Evolutionary conservation across 37 sponge, comb jelly and placozoan species (phyloP), one percentile per base, ranked within the genome.

Genomic region (Diacarnus erythraeanus): DNA sequence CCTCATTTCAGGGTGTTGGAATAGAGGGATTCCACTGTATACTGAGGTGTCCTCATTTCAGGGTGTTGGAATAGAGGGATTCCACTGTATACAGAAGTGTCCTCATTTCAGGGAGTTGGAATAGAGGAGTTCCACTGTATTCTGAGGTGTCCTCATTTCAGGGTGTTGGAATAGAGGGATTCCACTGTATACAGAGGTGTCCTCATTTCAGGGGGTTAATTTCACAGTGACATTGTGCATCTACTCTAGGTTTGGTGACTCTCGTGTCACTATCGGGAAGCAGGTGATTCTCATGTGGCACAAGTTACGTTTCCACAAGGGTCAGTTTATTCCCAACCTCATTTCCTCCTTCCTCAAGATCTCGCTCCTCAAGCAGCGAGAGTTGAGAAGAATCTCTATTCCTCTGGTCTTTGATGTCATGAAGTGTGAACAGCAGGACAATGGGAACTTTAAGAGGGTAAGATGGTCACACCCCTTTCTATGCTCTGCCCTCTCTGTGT

Each of bases 161-260:
- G n/a, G n/a, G n/a, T n/a, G n/a, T n/a, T n/a, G n/a, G n/a, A n/a
- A n/a, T n/a, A n/a, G n/a, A n/a, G n/a, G n/a, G n/a, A n/a, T n/a
- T n/a, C n/a, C n/a, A n/a, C n/a, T n/a, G n/a, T n/a, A n/a, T n/a
- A n/a, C n/a, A n/a, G n/a, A n/a, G n/a, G n/a, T n/a, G n/a, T n/a
- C n/a, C n/a, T n/a, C n/a, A n/a, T n/a, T n/a, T n/a, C n/a, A n/a
- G n/a, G n/a, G n/a, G n/a, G n/a, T n/a, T n/a, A n/a, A n/a, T n/a
- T n/a, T n/a, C n/a, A n/a, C n/a, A n/a, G n/a, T n/a, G n/a, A n/a
- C 30, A n/a, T n/a, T n/a, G n/a, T n/a, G n/a, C n/a, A n/a, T n/a
- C n/a, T n/a, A n/a, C 25, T 40, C 38, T 27, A 90, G 91, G 56
- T 90, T 86, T 86, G 86, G 83, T 57, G 91, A 90, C 59, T 38